These are phyloP conservation scores for Ctenomys sociabilis DNA, from an alignment of 2,113 vertebrate genomes.

Conservation along the genomic window DNA sequence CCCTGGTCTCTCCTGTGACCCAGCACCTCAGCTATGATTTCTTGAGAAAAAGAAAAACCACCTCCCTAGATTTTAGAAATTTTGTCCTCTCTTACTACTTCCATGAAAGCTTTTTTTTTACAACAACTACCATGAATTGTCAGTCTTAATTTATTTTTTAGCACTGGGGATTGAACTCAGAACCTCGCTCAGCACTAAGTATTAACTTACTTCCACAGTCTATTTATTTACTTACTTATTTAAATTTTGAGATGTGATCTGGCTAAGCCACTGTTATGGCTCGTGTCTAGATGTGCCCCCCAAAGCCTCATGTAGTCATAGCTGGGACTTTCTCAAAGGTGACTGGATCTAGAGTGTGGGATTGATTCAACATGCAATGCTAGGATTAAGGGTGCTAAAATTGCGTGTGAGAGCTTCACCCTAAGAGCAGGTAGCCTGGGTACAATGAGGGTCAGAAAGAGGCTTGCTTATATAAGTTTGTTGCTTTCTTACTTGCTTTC, in stretches of 20 bases:
- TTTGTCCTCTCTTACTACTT: slow-evolving; percentile 52
- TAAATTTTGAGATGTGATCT: background rate
- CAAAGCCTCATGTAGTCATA: background rate
- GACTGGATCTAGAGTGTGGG: background rate
- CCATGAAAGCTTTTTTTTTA: slow-evolving; percentile 63
- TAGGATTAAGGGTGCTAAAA: too few species aligned
- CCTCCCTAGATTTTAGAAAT: slow-evolving; percentile 71
- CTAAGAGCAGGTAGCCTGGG: background rate
- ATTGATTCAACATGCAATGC: background rate
- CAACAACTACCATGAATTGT: slow-evolving; percentile 61
- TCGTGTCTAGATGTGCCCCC: background rate
- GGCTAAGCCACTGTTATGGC: background rate
- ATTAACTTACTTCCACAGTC: background rate
- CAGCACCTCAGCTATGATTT: slow-evolving; percentile 68
- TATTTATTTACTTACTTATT: background rate
- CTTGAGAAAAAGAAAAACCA: slow-evolving; percentile 78
- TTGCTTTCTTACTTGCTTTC: background rate
- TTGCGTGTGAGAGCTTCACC: background rate
- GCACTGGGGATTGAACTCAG: background rate
- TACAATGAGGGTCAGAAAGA: background rate
- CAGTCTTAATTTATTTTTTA: slow-evolving; percentile 45
- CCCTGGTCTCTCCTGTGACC: slow-evolving; percentile 69
- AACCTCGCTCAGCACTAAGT: background rate
- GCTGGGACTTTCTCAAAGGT: background rate
- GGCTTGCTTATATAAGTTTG: background rate